Percentiles rank a stretch among this genome's conserved stretches.
Evolutionary conservation across 2,113 vertebrate species (phyloP).

Genomic region (Aegotheles bennettii): DNA sequence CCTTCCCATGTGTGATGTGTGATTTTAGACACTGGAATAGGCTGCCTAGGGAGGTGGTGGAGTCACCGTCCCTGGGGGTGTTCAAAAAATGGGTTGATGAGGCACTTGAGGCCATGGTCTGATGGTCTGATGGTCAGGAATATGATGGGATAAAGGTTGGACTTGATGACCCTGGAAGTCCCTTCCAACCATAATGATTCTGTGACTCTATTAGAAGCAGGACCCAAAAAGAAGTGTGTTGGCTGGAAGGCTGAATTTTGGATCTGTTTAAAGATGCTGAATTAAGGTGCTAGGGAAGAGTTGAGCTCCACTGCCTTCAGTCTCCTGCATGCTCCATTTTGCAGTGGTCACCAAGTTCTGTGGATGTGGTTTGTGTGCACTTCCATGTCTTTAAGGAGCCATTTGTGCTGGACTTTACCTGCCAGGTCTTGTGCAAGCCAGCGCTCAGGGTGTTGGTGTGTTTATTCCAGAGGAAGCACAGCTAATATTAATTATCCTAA

Average conservation of each 20-base stretch:
- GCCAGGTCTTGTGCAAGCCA: not conserved
- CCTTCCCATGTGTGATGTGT: fast-evolving
- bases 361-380: not conserved
- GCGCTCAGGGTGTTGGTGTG: fast-evolving
- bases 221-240: fast-evolving
- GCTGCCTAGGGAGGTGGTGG: too few relatives aligned
- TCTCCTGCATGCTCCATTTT: not conserved
- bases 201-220: too few relatives aligned
- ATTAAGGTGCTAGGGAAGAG: not conserved
- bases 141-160: too few relatives aligned
- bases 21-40: too few relatives aligned
- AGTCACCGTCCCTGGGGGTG: too few relatives aligned
- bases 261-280: not conserved
- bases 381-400: not conserved
- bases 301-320: not conserved
- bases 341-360: not conserved
- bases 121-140: too few relatives aligned
- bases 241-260: not conserved
- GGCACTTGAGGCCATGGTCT: too few relatives aligned
- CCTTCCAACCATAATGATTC: too few relatives aligned
- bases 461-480: not conserved
- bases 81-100: too few relatives aligned
- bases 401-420: not conserved
- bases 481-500: not conserved
- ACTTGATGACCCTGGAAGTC: too few relatives aligned